These are phyloP conservation scores for Araneus ventricosus DNA, from an alignment of 1,140 invertebrate species.

Conservation along the genomic window DNA sequence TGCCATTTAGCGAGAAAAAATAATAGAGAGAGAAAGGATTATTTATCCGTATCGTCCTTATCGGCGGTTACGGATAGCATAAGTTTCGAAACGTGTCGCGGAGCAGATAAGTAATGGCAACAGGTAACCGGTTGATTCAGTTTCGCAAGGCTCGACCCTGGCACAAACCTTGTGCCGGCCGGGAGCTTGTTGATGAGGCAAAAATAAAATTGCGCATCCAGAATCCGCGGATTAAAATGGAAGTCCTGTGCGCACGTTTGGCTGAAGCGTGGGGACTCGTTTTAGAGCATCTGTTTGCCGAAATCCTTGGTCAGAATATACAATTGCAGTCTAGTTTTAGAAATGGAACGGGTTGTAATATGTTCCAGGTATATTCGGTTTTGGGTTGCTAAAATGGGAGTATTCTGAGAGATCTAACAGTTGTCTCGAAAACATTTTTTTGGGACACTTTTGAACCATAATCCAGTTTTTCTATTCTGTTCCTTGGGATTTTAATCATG, in stretches of 20 bases:
- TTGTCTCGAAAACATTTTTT: no score
- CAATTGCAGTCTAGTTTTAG: no score
- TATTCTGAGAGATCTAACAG: no score
- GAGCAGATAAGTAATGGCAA: background rate
- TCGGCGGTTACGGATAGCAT: background rate
- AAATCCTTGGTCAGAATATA: no score
- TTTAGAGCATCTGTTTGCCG: background rate
- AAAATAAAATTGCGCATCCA: background rate
- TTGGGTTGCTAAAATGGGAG: no score
- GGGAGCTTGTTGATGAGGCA: no score
- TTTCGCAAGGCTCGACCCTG: constrained; percentile 17
- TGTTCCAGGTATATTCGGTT: no score
- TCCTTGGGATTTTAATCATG: no score
- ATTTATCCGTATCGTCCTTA: background rate
- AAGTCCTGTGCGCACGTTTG: background rate
- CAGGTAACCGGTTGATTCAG: constrained; percentile 14
- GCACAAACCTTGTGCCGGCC: background rate
- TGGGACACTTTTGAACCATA: no score
- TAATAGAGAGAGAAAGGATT: background rate
- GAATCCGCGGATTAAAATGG: background rate
- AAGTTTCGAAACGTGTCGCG: background rate
- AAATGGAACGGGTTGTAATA: no score
- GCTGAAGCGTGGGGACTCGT: background rate
- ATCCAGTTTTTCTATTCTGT: no score
- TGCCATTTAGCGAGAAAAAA: background rate